Percentiles rank a stretch among this genome's conserved stretches.
These are phyloP conservation scores for Chydorus sphaericus DNA, from an alignment of 2,888 invertebrate species.

Conservation along the genomic window DNA sequence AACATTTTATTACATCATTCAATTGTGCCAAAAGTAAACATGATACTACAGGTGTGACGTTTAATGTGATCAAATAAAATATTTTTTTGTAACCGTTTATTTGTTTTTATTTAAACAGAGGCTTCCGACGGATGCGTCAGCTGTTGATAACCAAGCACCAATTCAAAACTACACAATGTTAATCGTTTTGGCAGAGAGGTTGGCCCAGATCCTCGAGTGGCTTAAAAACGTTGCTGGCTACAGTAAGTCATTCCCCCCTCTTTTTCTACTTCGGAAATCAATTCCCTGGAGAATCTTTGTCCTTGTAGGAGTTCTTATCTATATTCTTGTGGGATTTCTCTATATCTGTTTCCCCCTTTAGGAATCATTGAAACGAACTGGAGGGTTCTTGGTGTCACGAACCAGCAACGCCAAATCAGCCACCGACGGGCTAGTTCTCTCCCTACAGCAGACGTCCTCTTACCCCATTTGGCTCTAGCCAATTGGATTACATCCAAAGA, in stretches of 20 bases:
- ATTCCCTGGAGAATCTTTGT: background rate
- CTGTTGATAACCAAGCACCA: background rate
- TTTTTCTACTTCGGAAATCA: background rate
- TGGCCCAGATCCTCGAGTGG: background rate
- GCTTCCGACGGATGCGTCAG: background rate
- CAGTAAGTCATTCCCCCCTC: background rate
- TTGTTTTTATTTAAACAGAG: background rate
- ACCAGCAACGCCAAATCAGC: background rate
- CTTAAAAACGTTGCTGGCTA: constrained; percentile 5
- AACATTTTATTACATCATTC: too few relatives aligned
- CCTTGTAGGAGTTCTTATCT: background rate
- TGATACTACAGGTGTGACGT: background rate
- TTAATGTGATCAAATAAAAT: background rate
- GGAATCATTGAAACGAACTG: background rate
- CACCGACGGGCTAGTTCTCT: background rate
- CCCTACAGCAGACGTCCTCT: background rate
- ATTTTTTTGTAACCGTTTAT: background rate
- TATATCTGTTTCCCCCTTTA: background rate
- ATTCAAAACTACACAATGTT: background rate
- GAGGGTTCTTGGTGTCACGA: background rate
- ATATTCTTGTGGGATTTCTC: background rate
- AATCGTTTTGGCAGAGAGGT: constrained; percentile 1
- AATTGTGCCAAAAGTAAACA: background rate
- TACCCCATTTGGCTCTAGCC: background rate
- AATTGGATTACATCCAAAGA: background rate